phyloP scores from a whole-genome alignment of 2,888 invertebrate species.

The Patella depressa region DNA sequence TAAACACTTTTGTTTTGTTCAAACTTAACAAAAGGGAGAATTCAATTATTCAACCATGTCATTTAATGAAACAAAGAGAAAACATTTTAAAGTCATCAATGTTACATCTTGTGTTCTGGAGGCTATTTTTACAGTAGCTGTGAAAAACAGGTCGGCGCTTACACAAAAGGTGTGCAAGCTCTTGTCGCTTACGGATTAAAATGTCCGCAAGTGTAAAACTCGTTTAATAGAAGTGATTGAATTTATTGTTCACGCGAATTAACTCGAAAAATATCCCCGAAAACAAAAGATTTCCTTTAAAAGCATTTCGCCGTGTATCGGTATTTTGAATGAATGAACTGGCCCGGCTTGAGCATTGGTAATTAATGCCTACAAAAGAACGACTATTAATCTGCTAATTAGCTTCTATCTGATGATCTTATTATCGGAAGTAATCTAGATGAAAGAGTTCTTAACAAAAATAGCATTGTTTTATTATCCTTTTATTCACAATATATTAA shows the following conservation, averaged over 20 bases:
- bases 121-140: not conserved
- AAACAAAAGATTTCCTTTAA: conserved; percentile 1
- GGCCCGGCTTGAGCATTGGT: conserved; percentile 16
- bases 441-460: not conserved
- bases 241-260: not conserved
- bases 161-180: not conserved
- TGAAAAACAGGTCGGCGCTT: not conserved
- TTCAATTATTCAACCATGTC: too few relatives aligned
- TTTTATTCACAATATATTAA: not conserved
- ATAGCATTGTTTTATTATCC: conserved; percentile 1
- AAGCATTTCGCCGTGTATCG: not conserved
- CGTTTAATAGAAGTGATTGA: not conserved
- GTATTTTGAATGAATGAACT: conserved; percentile 17
- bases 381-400: not conserved
- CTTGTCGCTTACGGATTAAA: conserved; percentile 3
- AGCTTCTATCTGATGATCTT: not conserved
- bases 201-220: not conserved
- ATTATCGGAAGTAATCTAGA: not conserved
- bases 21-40: too few relatives aligned
- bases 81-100: too few relatives aligned
- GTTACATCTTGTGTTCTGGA: too few relatives aligned
- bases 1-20: too few relatives aligned
- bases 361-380: not conserved
- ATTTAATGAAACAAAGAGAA: too few relatives aligned
- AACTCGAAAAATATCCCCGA: not conserved